Evolutionary conservation across 2,888 invertebrate genomes (phyloP).

Genomic region (Heteropelma amictum): DNA sequence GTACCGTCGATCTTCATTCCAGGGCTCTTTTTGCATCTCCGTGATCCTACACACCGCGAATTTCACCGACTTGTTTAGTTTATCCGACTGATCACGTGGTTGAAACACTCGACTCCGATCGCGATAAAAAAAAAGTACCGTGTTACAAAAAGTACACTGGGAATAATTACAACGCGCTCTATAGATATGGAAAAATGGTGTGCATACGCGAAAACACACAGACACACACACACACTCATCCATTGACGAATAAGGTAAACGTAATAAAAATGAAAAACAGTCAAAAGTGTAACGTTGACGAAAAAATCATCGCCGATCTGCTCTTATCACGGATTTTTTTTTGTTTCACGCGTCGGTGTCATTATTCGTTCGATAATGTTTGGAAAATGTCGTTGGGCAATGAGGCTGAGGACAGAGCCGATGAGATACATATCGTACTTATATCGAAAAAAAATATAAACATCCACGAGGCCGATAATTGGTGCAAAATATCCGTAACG

Average conservation of each 20-base stretch:
- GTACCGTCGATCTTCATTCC: no score
- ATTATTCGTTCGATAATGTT: conserved; percentile 24
- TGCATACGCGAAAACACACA: conserved; percentile 3
- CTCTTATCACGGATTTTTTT: conserved; percentile 28
- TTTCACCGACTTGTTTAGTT: conserved; percentile 42
- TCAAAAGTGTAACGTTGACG: conserved; percentile 22
- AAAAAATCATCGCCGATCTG: conserved; percentile 12
- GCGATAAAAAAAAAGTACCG: not conserved
- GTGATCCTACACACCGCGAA: conserved; percentile 28
- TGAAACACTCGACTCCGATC: conserved; percentile 14
- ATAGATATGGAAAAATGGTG: conserved; percentile 8
- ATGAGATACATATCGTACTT: conserved; percentile 40
- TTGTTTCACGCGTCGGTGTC: conserved; percentile 29
- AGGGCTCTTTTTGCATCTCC: not conserved
- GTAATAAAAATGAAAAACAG: not conserved
- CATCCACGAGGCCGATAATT: not conserved
- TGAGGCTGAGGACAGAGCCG: not conserved
- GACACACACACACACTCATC: not conserved
- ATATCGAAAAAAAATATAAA: conserved; percentile 52
- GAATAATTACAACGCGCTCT: conserved; percentile 6
- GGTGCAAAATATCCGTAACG: not conserved
- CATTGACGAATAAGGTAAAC: not conserved
- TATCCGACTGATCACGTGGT: conserved; percentile 22
- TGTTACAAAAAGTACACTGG: conserved; percentile 12
- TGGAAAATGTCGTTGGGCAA: not conserved